Percentiles rank a stretch among this genome's conserved stretches.
These are phyloP conservation scores for Rotaria socialis DNA, from an alignment of 2,888 invertebrate species.

Conservation along the genomic window DNA sequence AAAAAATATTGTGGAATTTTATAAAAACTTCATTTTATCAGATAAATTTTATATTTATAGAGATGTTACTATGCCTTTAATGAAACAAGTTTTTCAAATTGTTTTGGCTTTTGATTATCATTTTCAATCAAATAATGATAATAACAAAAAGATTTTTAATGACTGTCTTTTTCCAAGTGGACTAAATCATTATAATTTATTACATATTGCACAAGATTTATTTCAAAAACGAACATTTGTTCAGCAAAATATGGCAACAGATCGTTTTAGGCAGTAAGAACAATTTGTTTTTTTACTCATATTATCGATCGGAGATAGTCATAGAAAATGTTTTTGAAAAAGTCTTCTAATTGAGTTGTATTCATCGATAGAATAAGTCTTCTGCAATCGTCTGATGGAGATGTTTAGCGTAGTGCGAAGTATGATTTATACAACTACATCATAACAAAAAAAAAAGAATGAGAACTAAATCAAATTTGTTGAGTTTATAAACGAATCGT, in stretches of 20 bases:
- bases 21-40: neutral
- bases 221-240: conserved; percentile 9
- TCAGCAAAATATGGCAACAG: neutral
- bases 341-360: too few relatives aligned
- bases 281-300: too few relatives aligned
- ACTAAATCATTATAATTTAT: neutral
- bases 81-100: conserved; percentile 18
- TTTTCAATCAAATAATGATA: neutral
- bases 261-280: neutral
- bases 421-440: too few relatives aligned
- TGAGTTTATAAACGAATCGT: too few relatives aligned
- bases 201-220: neutral
- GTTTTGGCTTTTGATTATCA: neutral
- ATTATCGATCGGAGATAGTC: too few relatives aligned
- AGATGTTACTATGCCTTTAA: conserved; percentile 10
- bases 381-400: too few relatives aligned
- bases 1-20: neutral
- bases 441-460: too few relatives aligned
- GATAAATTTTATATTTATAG: conserved; percentile 18
- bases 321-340: too few relatives aligned
- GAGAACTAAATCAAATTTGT: too few relatives aligned
- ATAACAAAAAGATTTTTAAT: neutral
- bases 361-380: too few relatives aligned
- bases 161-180: neutral
- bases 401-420: too few relatives aligned